Conservation (phyloP, 2,888 invertebrate species). For the Thalpophila matura region DNA sequence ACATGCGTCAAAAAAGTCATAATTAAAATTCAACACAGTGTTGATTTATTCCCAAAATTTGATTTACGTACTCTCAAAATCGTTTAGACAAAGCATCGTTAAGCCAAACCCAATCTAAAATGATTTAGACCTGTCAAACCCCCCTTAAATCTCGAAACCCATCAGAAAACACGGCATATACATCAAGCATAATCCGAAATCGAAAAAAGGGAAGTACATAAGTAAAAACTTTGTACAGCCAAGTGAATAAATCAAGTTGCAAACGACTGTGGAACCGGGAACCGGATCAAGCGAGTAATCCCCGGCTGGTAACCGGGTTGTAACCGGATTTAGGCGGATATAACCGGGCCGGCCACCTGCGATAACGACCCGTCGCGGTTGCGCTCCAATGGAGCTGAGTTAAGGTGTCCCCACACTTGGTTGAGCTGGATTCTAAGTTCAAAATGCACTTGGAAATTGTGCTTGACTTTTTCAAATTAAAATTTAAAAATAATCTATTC, state of each 20-base stretch:
- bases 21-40: conserved; percentile 39
- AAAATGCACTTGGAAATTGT: conserved; percentile 14
- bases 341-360: conserved; percentile 83
- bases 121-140: conserved; percentile 44
- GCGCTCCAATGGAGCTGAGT: conserved; percentile 53
- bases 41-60: conserved; percentile 31
- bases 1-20: neutral
- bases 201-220: conserved; percentile 53
- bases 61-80: conserved; percentile 33
- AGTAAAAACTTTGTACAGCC: conserved; percentile 59
- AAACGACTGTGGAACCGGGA: conserved; percentile 78
- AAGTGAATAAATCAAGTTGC: conserved; percentile 86
- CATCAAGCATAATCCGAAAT: conserved; percentile 50
- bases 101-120: conserved; percentile 44
- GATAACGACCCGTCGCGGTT: conserved; percentile 81
- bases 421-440: conserved; percentile 12
- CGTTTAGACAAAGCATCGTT: conserved; percentile 42
- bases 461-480: no score
- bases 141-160: conserved; percentile 33
- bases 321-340: conserved; percentile 81
- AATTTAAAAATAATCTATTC: no score
- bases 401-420: conserved; percentile 55
- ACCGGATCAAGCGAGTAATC: conserved; percentile 87
- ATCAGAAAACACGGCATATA: conserved; percentile 46
- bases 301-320: conserved; percentile 83